Percentiles rank a stretch among this genome's conserved stretches.
phyloP scores from a whole-genome alignment of 1,140 invertebrate genomes.

The Aphaenogaster rudis region DNA sequence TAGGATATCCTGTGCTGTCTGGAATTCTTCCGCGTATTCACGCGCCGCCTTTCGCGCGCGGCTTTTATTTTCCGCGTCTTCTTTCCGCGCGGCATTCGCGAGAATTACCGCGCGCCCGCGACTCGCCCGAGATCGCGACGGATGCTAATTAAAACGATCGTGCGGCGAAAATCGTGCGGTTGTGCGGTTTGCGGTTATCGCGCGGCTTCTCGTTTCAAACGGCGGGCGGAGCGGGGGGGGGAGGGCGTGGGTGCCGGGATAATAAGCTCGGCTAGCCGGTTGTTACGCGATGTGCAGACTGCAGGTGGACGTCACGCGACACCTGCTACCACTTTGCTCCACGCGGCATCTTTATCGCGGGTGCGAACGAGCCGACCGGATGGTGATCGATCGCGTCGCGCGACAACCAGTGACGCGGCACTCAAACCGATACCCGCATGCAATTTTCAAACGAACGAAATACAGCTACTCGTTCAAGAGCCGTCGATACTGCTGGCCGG shows the following conservation, averaged over 20 bases:
- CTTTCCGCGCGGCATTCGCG: not conserved
- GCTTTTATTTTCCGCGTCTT: not conserved
- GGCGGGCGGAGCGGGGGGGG: not conserved
- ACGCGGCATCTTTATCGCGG: conserved; percentile 71
- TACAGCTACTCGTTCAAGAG: conserved; percentile 42
- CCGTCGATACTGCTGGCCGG: conserved; percentile 32
- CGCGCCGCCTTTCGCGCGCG: too few species aligned
- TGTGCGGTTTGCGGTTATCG: conserved; percentile 23
- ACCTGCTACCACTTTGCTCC: conserved; percentile 71
- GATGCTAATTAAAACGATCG: conserved; percentile 39
- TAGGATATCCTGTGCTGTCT: too few species aligned
- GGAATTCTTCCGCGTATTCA: too few species aligned
- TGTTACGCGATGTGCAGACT: conserved; percentile 32
- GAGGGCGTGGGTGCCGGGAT: conserved; percentile 20
- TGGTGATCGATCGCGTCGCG: conserved; percentile 68
- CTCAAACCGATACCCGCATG: conserved; percentile 49
- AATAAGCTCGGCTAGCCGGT: conserved; percentile 60
- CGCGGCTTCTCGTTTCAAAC: conserved; percentile 34
- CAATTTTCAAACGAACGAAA: conserved; percentile 59
- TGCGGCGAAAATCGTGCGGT: conserved; percentile 19
- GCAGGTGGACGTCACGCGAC: conserved; percentile 69
- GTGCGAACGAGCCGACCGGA: conserved; percentile 48
- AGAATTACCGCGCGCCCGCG: not conserved
- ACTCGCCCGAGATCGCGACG: conserved; percentile 4
- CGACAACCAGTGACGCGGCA: conserved; percentile 57